A percentile compares a stretch with the other conserved stretches of the same genome.
phyloP scores from a whole-genome alignment of 2,888 invertebrate genomes.

The Euzophera pinguis region DNA sequence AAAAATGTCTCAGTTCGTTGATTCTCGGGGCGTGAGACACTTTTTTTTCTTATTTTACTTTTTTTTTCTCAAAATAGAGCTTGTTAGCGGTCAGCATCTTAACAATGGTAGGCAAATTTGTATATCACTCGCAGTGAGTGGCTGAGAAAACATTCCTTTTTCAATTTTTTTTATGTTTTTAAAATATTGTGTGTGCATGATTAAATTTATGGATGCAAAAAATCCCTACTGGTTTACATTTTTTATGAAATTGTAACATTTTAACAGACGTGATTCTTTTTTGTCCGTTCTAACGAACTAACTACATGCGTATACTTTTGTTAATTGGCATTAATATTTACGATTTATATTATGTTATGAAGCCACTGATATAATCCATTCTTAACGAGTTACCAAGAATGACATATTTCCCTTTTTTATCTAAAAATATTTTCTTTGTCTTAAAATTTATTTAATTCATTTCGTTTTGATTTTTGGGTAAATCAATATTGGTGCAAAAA shows the following conservation, averaged over 20 bases:
- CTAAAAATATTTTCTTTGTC: too few relatives aligned
- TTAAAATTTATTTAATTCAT: too few relatives aligned
- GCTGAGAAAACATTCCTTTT: constrained; percentile 49
- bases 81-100: constrained; percentile 55
- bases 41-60: constrained; percentile 23
- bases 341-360: too few relatives aligned
- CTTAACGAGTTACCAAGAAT: too few relatives aligned
- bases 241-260: not conserved
- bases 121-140: constrained; percentile 41
- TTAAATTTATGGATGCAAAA: constrained; percentile 32
- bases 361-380: too few relatives aligned
- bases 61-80: constrained; percentile 28
- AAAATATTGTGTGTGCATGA: constrained; percentile 17
- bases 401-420: too few relatives aligned
- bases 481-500: too few relatives aligned
- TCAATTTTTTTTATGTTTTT: constrained; percentile 16
- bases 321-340: too few relatives aligned
- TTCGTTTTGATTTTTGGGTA: too few relatives aligned
- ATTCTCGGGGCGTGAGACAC: constrained; percentile 45
- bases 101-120: constrained; percentile 53
- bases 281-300: not conserved
- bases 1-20: constrained; percentile 18
- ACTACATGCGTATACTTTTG: too few relatives aligned
- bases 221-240: constrained; percentile 3
- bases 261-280: not conserved